A percentile compares a stretch with the other conserved stretches of the same genome.
Conservation (phyloP, 2,113 vertebrate genomes). For the Patagioenas fasciata region DNA sequence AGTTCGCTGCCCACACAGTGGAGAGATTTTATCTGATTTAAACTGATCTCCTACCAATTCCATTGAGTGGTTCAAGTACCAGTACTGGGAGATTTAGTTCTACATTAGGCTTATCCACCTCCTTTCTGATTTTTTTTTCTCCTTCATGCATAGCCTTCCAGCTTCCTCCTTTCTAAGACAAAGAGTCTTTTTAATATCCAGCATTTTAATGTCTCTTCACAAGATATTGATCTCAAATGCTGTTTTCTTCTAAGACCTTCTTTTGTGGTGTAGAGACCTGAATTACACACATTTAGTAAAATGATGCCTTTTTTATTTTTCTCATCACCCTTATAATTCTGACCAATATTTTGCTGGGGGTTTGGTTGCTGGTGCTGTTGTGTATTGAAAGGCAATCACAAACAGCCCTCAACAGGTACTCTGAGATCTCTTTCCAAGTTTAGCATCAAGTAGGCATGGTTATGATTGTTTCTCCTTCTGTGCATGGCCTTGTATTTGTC, state of each 20-base stretch:
- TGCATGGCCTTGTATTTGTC: not conserved
- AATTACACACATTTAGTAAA: not conserved
- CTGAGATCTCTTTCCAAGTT: not conserved
- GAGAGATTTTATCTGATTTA: not conserved
- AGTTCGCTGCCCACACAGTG: not conserved
- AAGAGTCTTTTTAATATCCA: not conserved
- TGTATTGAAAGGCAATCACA: not conserved
- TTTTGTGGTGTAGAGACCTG: not conserved
- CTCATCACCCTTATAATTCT: not conserved
- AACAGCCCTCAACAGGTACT: not conserved
- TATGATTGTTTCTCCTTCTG: not conserved
- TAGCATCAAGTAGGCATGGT: not conserved
- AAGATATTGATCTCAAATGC: not conserved
- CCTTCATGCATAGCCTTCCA: not conserved
- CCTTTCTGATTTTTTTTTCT: not conserved
- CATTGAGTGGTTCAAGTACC: accelerated
- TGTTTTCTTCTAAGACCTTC: not conserved
- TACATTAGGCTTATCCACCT: not conserved
- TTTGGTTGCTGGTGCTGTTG: not conserved
- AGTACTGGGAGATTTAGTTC: not conserved
- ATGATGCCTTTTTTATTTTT: not conserved
- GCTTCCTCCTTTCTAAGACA: not conserved
- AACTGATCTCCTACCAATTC: not conserved
- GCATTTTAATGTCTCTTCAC: not conserved
- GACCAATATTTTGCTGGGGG: not conserved